Evolutionary conservation across 2,113 vertebrate genomes (phyloP), one percentile per base, ranked within the genome.

Genomic region (Glareola pratincola): DNA sequence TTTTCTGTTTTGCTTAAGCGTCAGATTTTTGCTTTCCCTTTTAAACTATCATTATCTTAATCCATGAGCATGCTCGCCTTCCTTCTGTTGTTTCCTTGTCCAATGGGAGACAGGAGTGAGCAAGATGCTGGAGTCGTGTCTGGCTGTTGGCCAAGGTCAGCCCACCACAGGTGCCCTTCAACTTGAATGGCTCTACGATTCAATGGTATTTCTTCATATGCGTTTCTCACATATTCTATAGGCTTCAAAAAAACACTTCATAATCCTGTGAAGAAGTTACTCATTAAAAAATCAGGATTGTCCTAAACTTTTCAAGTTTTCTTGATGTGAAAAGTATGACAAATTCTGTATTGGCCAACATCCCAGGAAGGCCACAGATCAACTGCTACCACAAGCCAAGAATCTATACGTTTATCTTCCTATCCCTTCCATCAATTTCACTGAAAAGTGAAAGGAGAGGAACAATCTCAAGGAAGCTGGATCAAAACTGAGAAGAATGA

Each of bases 401-500:
- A 73, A 57, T 64, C n/a, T 50, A 47, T 36, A 54, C 14, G 21
- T 93, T 90, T 39, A 29, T 85, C 45, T 85, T 77, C 23, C 34
- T 59, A 27, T 47, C 9, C 41, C 37, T 90, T 59, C 50, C 67
- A 88, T 39, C 81, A 68, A 68, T 56, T 27, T 54, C 84, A 79
- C 48, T 66, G 48, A 69, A 85, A 77, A 86, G 26, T 59, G 24
- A 88, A 64, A 90, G 22, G n/a, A 81, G 36, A 78, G 39, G 53
- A 91, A 62, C 17, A 66, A 57, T 34, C 85, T 85, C 63, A 67
- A 66, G 75, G 71, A 95, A 93, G 67, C 5, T 47, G 32, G 23
- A 94, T 51, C 59, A 63, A 84, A 97, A 90, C 79, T 39, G 41
- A 72, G 69, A 87, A 83, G 47, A 94, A 91, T 41, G 62, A 93